Base-by-base conservation (phyloP, 2,888 invertebrate genomes). In the Axea sp. region DNA sequence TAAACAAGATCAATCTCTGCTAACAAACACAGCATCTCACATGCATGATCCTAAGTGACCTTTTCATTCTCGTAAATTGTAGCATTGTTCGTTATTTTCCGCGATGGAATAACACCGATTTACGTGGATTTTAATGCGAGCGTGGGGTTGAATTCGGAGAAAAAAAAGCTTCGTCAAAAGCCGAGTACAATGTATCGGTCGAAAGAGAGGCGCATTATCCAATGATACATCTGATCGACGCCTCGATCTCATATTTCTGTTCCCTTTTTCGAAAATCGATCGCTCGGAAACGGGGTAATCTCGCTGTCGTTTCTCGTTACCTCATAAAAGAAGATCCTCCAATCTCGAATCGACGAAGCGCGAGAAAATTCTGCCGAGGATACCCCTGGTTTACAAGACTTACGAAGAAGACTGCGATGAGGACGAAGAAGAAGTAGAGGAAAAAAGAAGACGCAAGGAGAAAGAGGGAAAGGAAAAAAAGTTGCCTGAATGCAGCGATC, bases 401-500 rank as follows among this genome's bases (percentile, higher is more conserved):
- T 67, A 45, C 33, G 67, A 43, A 69, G 28, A 45, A 49, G 49
- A 55, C 24, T 6, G 19, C 45, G 57, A 39, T 12, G 53, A 22
- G 43, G 65, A 28, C 45, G 65, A 65, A 17, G 51, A 43, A 55
- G 35, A 43, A 41, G 65, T 19, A 55, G 65, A 65, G 17, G 51
- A 43, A 55, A 45, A 43, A 41, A 41, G 39, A 33, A 24, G 35
- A 43, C 45, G 28, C 9, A 12, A 39, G 15, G 24, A 67, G 53
- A 31, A n/a, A 22, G 15, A 35, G 17, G 37, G 30, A 47, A 57
- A 37, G 41, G 55, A 71, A 78, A 64, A 65, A 74, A 71, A 60
- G 65, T 67, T 76, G 75, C 57, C 69, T 77, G 77, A 76, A 77
- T 74, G 76, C 78, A 73, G 60, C 76, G 76, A 79, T 79, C 79